Evolutionary conservation across 2,113 vertebrate genomes (phyloP).

Genomic region (Pterocles gutturalis): DNA sequence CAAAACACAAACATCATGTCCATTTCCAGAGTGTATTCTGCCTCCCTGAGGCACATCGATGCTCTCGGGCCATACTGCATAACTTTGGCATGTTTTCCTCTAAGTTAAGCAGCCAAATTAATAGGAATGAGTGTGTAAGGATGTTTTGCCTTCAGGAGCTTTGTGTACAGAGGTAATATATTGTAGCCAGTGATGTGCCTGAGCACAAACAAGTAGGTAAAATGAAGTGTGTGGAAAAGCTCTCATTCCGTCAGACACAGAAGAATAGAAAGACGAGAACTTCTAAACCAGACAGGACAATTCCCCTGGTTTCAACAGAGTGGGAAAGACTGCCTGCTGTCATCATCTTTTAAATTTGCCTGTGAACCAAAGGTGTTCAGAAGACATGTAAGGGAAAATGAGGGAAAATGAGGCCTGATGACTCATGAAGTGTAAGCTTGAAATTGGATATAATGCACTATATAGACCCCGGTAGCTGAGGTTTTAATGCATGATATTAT

Average conservation of each 20-base stretch:
- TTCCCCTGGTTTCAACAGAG: neutral
- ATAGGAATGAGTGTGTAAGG: neutral
- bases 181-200: neutral
- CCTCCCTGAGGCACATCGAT: neutral
- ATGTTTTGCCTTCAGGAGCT: neutral
- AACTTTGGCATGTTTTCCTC: accelerated
- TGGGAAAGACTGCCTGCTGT: accelerated
- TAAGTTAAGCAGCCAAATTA: neutral
- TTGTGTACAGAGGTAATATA: neutral
- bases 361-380: neutral
- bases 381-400: neutral
- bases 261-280: neutral
- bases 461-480: accelerated
- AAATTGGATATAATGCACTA: accelerated
- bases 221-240: neutral
- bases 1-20: accelerated
- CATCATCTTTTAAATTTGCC: neutral
- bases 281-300: neutral
- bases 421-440: neutral
- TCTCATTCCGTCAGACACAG: neutral
- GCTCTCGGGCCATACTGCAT: neutral
- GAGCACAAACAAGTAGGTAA: neutral
- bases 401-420: neutral
- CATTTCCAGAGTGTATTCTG: neutral
- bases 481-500: neutral